Evolutionary conservation across 2,113 vertebrate species (phyloP), one percentile per base, ranked within the genome.

Genomic region (Silurus meridionalis): DNA sequence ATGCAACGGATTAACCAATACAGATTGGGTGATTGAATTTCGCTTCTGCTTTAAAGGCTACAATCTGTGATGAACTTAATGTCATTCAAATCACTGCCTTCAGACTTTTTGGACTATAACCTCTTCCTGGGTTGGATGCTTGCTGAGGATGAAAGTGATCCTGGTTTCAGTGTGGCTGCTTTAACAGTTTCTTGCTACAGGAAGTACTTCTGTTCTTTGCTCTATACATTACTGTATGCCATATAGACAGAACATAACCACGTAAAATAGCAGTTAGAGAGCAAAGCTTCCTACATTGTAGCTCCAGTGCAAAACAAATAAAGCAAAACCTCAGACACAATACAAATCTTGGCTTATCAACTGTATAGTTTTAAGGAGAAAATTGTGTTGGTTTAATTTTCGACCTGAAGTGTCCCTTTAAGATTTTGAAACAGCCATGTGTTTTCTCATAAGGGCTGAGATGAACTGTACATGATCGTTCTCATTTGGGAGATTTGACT

Each of bases 401-500:
- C 14, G 37, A 6, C 14, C 53, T 28, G 25, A 79, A 79, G 53
- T 79, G 53, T 58, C 8, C n/a, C 21, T 71, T 57, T 74, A 50
- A 67, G 74, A 23, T 58, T 83, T 63, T 64, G 53, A 60, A 50
- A 64, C 23, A 55, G 64, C 55, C 28, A 37, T 83, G 37, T 71
- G 80, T 83, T 86, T 80, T 80, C 84, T 88, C 55, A n/a, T 66
- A 46, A 23, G 25, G 50, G 17, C 60, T 79, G 53, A 37, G 48
- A 74, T 72, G 57, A 48, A 88, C 63, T 85, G 55, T 84, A 88
- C 81, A 60, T 82, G 52, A 77, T 25, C 23, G 0, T 67, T 85
- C 55, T 80, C 13, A 74, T 80, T 86, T 86, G 84, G 85, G 84
- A 83, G 81, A 80, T 83, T 78, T 82, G 57, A 67, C 57, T 6